A percentile compares a stretch with the other conserved stretches of the same genome.
Evolutionary conservation across 2,113 vertebrate genomes (phyloP).

Genomic region (Xenopus laevis): DNA sequence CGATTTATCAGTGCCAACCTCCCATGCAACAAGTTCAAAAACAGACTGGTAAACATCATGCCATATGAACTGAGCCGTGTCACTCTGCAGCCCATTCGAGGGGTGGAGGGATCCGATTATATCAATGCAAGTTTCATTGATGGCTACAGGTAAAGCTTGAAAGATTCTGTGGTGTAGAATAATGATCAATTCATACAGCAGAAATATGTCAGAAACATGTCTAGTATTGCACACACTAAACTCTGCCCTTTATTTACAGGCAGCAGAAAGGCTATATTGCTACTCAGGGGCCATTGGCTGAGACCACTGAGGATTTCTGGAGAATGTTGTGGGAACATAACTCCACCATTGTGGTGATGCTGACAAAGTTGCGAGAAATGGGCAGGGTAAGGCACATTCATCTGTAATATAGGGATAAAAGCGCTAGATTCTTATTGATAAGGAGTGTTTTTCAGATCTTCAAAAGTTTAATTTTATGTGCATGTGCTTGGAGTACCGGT

Average conservation of each 20-base stretch:
- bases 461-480: too few species aligned
- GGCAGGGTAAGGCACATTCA: conserved; percentile 74
- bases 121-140: conserved; percentile 96
- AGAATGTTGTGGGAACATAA: conserved; percentile 98
- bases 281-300: conserved; percentile 86
- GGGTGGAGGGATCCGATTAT: conserved; percentile 93
- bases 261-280: conserved; percentile 95
- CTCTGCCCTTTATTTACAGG: conserved; percentile 59
- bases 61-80: conserved; percentile 90
- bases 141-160: conserved; percentile 79
- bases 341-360: conserved; percentile 96
- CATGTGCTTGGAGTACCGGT: too few species aligned
- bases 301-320: conserved; percentile 98
- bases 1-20: conserved; percentile 96
- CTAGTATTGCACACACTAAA: neutral
- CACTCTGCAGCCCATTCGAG: conserved; percentile 90
- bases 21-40: conserved; percentile 97
- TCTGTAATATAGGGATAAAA: too few species aligned
- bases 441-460: too few species aligned
- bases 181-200: neutral
- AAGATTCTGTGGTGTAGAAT: neutral
- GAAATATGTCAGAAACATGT: neutral
- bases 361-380: conserved; percentile 94
- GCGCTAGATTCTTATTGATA: too few species aligned
- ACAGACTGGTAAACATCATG: conserved; percentile 93